Evolutionary conservation across 2,113 vertebrate species (phyloP).

Genomic region (Xyrauchen texanus): DNA sequence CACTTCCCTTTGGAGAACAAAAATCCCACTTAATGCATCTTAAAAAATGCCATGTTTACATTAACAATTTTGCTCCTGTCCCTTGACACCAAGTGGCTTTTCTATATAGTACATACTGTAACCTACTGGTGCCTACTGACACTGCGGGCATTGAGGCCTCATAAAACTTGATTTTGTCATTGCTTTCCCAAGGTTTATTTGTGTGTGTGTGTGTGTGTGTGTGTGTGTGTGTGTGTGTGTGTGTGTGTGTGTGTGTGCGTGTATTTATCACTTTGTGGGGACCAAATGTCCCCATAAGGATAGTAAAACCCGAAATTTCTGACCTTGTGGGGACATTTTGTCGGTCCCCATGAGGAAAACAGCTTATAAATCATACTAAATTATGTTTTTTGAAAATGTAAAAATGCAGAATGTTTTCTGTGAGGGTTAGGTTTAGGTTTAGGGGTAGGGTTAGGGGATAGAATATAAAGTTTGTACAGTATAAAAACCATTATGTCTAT

Average conservation of each 20-base stretch:
- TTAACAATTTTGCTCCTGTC: neutral
- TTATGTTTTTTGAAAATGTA: no score
- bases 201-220: neutral
- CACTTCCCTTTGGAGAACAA: neutral
- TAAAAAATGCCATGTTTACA: neutral
- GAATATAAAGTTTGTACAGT: no score
- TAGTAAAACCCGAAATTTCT: no score
- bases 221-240: neutral
- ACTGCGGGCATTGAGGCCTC: neutral
- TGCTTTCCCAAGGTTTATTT: neutral
- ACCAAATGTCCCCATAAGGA: no score
- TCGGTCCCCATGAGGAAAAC: no score
- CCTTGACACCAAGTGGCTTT: neutral
- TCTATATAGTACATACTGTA: neutral
- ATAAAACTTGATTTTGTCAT: neutral
- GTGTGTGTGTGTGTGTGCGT: neutral
- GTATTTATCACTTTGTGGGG: no score
- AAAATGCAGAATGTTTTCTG: no score
- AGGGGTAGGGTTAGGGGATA: no score
- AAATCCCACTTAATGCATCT: neutral
- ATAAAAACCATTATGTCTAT: no score
- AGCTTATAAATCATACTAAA: no score
- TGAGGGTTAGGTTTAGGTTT: no score
- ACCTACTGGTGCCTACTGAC: slow-evolving; percentile 16
- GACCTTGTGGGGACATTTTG: no score